These are phyloP conservation scores for Megaustenia siamemsis DNA, from an alignment of 2,888 invertebrate genomes.

Conservation along the genomic window DNA sequence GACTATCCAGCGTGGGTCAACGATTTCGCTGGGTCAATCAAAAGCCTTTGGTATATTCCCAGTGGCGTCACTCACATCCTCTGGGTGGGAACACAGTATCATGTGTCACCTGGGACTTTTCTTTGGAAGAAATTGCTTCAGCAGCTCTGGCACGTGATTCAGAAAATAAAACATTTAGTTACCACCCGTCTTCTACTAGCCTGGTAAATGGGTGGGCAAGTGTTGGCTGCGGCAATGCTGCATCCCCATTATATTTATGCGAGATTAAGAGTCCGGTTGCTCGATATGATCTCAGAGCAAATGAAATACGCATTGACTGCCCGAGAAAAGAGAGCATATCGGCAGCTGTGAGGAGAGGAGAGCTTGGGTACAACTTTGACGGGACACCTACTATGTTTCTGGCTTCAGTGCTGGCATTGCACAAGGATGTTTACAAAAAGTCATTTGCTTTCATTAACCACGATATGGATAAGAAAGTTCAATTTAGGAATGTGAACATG, in stretches of 20 bases:
- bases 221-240: conserved; percentile 18
- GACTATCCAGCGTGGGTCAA: not conserved
- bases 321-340: not conserved
- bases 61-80: conserved; percentile 7
- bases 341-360: conserved; percentile 5
- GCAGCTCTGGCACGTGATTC: not conserved
- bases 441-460: not conserved
- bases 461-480: not conserved
- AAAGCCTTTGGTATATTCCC: conserved; percentile 20
- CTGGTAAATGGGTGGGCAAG: conserved; percentile 17
- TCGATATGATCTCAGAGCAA: too few species aligned
- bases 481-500: not conserved
- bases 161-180: not conserved
- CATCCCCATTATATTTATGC: not conserved
- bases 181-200: not conserved
- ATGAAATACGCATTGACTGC: not conserved
- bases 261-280: not conserved
- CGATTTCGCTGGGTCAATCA: conserved; percentile 42
- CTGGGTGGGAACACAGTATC: not conserved
- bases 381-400: not conserved
- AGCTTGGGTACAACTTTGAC: not conserved
- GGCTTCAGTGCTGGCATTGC: not conserved
- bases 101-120: conserved; percentile 21
- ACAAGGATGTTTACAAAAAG: not conserved
- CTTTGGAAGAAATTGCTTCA: not conserved